Conservation (phyloP, 1,140 invertebrate species). For the Tetramorium parvispinum region DNA sequence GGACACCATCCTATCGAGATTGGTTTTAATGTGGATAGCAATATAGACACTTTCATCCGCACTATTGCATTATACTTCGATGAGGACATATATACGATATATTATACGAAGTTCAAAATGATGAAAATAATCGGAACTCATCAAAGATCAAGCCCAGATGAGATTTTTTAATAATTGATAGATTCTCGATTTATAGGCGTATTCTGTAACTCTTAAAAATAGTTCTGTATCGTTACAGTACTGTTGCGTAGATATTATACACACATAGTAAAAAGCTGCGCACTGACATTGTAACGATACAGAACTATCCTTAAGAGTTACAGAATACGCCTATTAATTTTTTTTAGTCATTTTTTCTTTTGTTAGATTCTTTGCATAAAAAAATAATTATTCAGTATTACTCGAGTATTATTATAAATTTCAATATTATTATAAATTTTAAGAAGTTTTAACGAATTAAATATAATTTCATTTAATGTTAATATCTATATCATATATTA, state of each 20-base stretch:
- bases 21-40: constrained; percentile 71
- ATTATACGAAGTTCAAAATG: constrained; percentile 81
- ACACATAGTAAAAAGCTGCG: too few relatives aligned
- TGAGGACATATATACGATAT: constrained; percentile 79
- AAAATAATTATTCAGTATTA: not conserved
- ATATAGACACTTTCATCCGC: constrained; percentile 77
- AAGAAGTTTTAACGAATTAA: not conserved
- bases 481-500: constrained; percentile 12
- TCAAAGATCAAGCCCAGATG: constrained; percentile 79
- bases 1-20: constrained; percentile 61
- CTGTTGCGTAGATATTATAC: too few relatives aligned
- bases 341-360: not conserved
- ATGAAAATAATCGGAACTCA: constrained; percentile 70
- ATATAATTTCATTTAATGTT: not conserved
- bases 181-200: not conserved
- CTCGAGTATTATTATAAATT: too few relatives aligned
- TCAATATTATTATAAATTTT: too few relatives aligned
- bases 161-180: not conserved
- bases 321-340: too few relatives aligned
- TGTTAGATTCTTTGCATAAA: not conserved
- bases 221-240: too few relatives aligned
- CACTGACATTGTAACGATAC: too few relatives aligned
- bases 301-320: too few relatives aligned
- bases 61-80: constrained; percentile 84
- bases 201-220: too few relatives aligned